phyloP scores from a whole-genome alignment of 2,113 vertebrate genomes.

The Turdus rufiventris region DNA sequence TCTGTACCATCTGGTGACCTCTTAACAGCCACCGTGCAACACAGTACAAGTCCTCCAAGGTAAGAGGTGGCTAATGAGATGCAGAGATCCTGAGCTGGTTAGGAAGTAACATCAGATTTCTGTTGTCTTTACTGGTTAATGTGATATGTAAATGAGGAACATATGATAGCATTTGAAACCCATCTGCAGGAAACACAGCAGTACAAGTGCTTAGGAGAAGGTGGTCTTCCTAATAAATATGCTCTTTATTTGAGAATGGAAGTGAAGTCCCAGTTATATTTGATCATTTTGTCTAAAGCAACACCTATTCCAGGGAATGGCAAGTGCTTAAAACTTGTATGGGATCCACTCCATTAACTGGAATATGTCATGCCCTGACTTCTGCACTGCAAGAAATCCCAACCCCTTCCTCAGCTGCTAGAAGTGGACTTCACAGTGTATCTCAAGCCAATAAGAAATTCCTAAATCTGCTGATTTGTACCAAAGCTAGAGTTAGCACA shows the following conservation, averaged over 20 bases:
- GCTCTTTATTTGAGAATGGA: constrained; percentile 18
- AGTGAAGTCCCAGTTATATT: neutral
- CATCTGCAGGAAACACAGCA: neutral
- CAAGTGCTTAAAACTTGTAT: neutral
- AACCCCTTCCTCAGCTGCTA: neutral
- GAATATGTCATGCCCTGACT: neutral
- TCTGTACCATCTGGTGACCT: neutral
- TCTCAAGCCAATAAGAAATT: neutral
- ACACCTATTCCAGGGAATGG: neutral
- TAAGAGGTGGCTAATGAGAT: neutral
- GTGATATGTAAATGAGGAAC: constrained; percentile 21
- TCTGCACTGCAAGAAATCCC: neutral
- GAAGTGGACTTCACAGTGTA: neutral
- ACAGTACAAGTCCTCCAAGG: neutral
- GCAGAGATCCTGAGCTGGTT: neutral
- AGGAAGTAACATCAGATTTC: constrained; percentile 13
- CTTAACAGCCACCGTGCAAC: neutral
- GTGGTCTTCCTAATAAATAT: neutral
- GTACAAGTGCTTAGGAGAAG: neutral
- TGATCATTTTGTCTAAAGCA: neutral
- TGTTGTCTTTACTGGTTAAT: constrained; percentile 21
- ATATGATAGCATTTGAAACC: neutral
- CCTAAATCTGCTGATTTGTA: neutral
- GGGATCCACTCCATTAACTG: neutral
- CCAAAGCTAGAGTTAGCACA: neutral